Base-by-base conservation (phyloP, 2,888 invertebrate species). In the Campoplex nolae region DNA sequence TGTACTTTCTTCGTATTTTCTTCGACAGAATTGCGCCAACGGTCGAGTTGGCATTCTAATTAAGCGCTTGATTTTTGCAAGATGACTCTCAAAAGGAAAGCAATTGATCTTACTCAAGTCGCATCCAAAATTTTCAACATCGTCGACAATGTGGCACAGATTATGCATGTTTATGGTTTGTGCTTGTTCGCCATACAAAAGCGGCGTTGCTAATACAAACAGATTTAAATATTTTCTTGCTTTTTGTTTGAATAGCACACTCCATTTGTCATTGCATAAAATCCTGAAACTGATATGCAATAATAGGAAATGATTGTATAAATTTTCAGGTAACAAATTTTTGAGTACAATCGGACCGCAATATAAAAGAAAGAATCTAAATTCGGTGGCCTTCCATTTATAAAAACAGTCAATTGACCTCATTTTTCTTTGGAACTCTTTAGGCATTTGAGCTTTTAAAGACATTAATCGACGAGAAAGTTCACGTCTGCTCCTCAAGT, bases 341-440 rank as follows among this genome's bases (percentile, higher is more conserved):
- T 76, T 28, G 77, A 54, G 8, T 9, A n/a, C n/a, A n/a, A n/a
- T n/a, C n/a, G n/a, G n/a, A n/a, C n/a, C n/a, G n/a, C n/a, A n/a
- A n/a, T n/a, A n/a, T n/a, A n/a, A n/a, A n/a, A n/a, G n/a, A n/a
- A n/a, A n/a, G n/a, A n/a, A n/a, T n/a, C n/a, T n/a, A 38, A 77
- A 67, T 54, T 81, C 67, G 8, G 86, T 84, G 18, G 80, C 83
- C 23, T 86, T 86, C 79, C 78, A 86, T 62, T 58, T 83, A 1
- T 76, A 70, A 0, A 79, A 38, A 71, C 56, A 45, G 23, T 23
- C 51, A 4, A 65, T 77, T 23, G 73, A 38, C 38, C 62, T 32
- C 18, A 74, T 75, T 78, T 86, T 86, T 18, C 86, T 45, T 71
- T 84, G 84, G 35, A 86, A 80, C 62, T 84, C 86, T 6, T 7